Percentiles rank a stretch among this genome's conserved stretches.
phyloP scores from a whole-genome alignment of 2,888 invertebrate species.

The Lasioglossum malachurum region DNA sequence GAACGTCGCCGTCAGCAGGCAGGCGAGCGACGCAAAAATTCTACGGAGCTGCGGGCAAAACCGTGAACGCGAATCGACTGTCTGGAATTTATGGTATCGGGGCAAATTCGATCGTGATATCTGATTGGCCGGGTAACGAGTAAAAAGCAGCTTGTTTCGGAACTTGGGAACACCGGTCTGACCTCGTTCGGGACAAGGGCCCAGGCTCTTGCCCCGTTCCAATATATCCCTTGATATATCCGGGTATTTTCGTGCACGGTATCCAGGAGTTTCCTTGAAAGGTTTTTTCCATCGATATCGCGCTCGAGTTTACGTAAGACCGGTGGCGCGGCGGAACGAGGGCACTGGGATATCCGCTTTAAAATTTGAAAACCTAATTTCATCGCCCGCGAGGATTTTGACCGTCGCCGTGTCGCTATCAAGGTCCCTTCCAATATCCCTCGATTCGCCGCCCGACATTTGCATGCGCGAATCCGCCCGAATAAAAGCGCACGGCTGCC shows the following conservation, averaged over 20 bases:
- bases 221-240: conserved; percentile 30
- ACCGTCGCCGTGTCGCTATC: background rate
- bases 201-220: conserved; percentile 5
- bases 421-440: conserved; percentile 36
- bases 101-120: background rate
- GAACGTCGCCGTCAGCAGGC: background rate
- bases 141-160: conserved; percentile 16
- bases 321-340: conserved; percentile 2
- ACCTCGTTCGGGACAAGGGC: conserved; percentile 1
- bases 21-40: background rate
- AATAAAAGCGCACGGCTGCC: conserved; percentile 22
- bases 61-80: background rate
- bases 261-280: conserved; percentile 16
- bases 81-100: background rate
- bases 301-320: conserved; percentile 5
- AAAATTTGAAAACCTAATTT: conserved; percentile 59
- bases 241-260: background rate
- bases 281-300: conserved; percentile 18
- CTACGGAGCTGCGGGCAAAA: background rate
- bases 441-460: conserved; percentile 37
- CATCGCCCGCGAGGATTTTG: conserved; percentile 28
- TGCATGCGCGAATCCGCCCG: conserved; percentile 32
- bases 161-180: background rate
- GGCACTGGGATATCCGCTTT: conserved; percentile 19
- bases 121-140: conserved; percentile 11